A percentile compares a stretch with the other conserved stretches of the same genome.
Evolutionary conservation across 1,140 invertebrate genomes (phyloP).

Genomic region (Drosophila tristis): DNA sequence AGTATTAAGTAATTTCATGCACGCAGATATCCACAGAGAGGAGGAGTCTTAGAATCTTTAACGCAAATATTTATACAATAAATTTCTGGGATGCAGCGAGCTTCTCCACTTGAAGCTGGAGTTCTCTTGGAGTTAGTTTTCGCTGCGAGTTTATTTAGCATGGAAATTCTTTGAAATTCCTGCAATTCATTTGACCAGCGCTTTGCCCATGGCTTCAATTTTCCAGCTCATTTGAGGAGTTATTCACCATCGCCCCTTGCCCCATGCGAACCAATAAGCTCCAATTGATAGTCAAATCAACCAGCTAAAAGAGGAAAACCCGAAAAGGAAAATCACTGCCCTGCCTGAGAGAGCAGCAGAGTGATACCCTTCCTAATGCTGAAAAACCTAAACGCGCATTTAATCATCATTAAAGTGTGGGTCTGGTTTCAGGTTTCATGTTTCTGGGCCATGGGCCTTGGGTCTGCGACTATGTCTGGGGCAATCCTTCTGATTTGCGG

Average conservation of each 20-base stretch:
- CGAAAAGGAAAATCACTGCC: constrained; percentile 56
- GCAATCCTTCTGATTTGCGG: constrained; percentile 68
- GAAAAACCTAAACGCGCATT: constrained; percentile 57
- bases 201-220: constrained; percentile 56
- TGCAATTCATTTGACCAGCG: constrained; percentile 10
- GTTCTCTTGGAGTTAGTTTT: too few species aligned
- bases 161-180: constrained; percentile 16
- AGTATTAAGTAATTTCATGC: constrained; percentile 55
- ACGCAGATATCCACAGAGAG: constrained; percentile 28
- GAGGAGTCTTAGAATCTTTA: constrained; percentile 28
- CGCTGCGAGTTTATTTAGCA: too few species aligned
- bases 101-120: constrained; percentile 15
- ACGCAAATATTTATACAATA: constrained; percentile 33
- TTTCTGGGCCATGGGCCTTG: constrained; percentile 8
- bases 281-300: constrained; percentile 62
- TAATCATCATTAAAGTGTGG: constrained; percentile 78
- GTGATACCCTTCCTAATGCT: constrained; percentile 24
- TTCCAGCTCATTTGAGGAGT: constrained; percentile 68
- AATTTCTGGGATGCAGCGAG: constrained; percentile 36
- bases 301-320: constrained; percentile 19
- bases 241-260: constrained; percentile 22
- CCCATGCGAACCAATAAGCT: constrained; percentile 30
- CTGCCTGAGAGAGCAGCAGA: constrained; percentile 34
- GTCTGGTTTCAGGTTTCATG: constrained; percentile 16
- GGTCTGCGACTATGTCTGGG: constrained; percentile 5